Base-by-base conservation (phyloP, 2,888 invertebrate genomes). In the Cheiracanthium punctorium region DNA sequence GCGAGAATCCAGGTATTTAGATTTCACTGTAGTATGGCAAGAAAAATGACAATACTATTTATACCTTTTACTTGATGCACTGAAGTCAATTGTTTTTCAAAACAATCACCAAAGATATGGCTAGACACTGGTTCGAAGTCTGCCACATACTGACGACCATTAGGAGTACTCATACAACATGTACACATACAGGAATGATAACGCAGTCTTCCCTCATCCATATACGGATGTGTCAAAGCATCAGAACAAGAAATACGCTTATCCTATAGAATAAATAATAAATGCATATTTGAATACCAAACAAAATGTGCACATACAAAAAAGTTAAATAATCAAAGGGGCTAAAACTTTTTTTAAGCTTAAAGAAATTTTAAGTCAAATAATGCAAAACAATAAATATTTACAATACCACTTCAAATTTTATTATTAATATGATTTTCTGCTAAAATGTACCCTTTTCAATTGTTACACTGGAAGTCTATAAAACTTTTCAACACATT, bases 171-270 rank as follows among this genome's bases (percentile, higher is more conserved):
- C 72, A 91, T 91, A 93, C 99, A 99, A 91, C 99, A 99, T 92
- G 96, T 96, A 94, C 99, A 99, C 99, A 99, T 99, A 93, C 99
- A 99, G 89, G 98, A 99, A 93, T 99, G 99, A 93, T 98, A 99
- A 91, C 99, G 95, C 91, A 99, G 94, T 89, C 99, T 95, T 37
- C 99, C 99, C 92, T 99, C 99, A 91, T 98, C 98, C 90, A 99
- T 93, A 93, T 99, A 99, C 8, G 98, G 98, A 93, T 99, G 99
- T 77, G 97, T 96, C 90, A 99, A 93, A 41, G 99, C 99, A 92
- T 98, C 98, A 86, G 96, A 95, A 77, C 98, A 98, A 1, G 96
- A 95, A 92, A 98, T 97, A 91, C 99, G 95, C 93, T 98, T 97
- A 91, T 97, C 95, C 96, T 96, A 91, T 14, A 91, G 77, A 81